Evolutionary conservation across 2,888 invertebrate species (phyloP), one percentile per base, ranked within the genome.

Genomic region (Acanthoscelides obtectus): DNA sequence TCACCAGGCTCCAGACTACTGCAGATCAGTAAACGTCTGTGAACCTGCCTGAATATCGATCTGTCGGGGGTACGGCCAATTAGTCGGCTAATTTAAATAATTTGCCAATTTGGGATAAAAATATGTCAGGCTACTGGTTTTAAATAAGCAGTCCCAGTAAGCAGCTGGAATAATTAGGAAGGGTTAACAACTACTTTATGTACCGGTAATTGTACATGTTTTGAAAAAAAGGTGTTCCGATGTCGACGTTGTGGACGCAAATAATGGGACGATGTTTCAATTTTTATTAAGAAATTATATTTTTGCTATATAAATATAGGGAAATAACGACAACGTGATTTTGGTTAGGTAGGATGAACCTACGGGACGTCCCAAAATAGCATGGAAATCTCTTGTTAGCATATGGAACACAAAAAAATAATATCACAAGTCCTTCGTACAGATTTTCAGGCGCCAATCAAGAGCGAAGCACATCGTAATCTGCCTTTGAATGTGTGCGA

Each of bases 1-100:
- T 45, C 17, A 45, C 17, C 45, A 45, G 45, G 17, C 17, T 45
- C 1, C 45, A 45, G 45, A 45, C 45, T 45, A 12, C 25, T 5
- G 17, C n/a, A n/a, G 3, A 45, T 45, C 45, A 45, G 45, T 45
- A 45, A 45, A 45, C 17, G 17, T 12, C 45, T 45, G 45, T 17
- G 12, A 45, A 45, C 45, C 45, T 12, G 45, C 45, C 17, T 12
- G 45, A 45, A 17, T 12, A 45, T 12, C 5, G 45, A 45, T 12
- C 45, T 45, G 45, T 45, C 45, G 45, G 70, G 71, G 68, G 67
- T 68, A 68, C n/a, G 27, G 70, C 75, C 77, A 79, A 79, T 79
- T 79, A 77, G 77, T 72, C 70, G 71, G 66, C 69, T 77, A 67
- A 78, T 79, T 79, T 78, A 72, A 79, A 78, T 79, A 78, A 78